Evolutionary conservation across 2,888 invertebrate genomes (phyloP), one percentile per base, ranked within the genome.

Genomic region (Volucella bombylans): DNA sequence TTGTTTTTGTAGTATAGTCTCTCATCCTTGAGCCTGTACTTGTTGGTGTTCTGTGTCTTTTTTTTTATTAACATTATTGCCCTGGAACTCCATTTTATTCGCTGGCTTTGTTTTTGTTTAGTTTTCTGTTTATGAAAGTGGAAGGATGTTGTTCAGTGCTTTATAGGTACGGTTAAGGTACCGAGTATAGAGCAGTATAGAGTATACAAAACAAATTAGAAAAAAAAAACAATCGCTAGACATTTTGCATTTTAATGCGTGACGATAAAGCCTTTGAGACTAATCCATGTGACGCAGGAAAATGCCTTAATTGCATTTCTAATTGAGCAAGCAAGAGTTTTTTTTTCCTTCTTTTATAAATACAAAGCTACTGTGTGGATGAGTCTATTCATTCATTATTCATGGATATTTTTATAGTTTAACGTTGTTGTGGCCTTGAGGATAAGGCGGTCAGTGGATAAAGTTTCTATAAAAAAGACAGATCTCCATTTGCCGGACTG

Each of bases 211-310:
- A 45, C 23, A 41, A 8, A 43, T 18, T 1, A 47, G 11, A 6
- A 47, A 18, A 41, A 47, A 71, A 65, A 43, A 71, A 18, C 45
- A n/a, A 41, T 47, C 43, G 9, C 69, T 23, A 23, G 23, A 3
- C 23, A 69, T 41, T 77, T n/a, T 65, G 69, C 64, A 78, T 64
- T 78, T 64, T 71, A 78, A 78, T 67, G 78, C 71, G 72, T 67
- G 52, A 55, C 39, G 79, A 43, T 52, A 31, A 65, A 47, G 72
- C 79, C 79, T 72, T 72, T 67, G 72, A 71, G 65, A 61, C 47
- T 71, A 71, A 59, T 43, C 65, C 54, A 41, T 67, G 45, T 61
- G 59, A 59, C 47, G 38, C 15, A 15, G 52, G 61, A 61, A 54
- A n/a, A 47, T 41, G 43, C 47, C 67, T 61, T 67, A 72, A 72